A percentile compares a stretch with the other conserved stretches of the same genome.
Conservation (phyloP, 2,888 invertebrate genomes). For the Drosophila rubida region DNA sequence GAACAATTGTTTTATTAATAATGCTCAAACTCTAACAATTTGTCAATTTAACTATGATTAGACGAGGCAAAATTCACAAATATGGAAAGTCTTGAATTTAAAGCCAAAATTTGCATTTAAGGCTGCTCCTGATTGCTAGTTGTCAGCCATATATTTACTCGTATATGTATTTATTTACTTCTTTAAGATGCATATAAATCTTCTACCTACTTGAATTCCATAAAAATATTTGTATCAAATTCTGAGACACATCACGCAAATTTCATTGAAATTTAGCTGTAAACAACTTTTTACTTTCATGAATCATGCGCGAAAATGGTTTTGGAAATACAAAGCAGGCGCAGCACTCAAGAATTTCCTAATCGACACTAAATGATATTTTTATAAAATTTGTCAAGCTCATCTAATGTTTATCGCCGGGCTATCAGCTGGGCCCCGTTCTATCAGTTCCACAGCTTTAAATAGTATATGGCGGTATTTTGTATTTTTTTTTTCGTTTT, state of each 20-base stretch:
- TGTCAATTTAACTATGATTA: too few relatives aligned
- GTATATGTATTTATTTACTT: background rate
- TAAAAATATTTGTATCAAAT: background rate
- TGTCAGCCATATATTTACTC: background rate
- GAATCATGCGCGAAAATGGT: constrained; percentile 10
- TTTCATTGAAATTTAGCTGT: background rate
- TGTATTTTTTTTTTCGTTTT: background rate
- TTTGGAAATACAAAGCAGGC: background rate
- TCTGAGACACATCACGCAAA: background rate
- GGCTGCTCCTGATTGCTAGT: too few relatives aligned
- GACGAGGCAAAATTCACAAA: too few relatives aligned
- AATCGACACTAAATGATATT: background rate
- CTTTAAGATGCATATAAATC: background rate
- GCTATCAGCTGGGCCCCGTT: constrained; percentile 26
- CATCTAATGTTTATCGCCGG: constrained; percentile 19
- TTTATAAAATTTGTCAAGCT: constrained; percentile 14
- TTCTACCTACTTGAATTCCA: background rate
- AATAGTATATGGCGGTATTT: background rate
- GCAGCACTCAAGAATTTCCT: constrained; percentile 2
- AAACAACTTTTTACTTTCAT: background rate
- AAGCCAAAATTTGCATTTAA: too few relatives aligned
- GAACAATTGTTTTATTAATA: too few relatives aligned
- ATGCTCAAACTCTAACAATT: too few relatives aligned
- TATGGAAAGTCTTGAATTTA: too few relatives aligned
- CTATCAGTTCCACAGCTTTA: background rate